phyloP scores from a whole-genome alignment of 1,140 invertebrate species.

The Lepidotrigona ventralis region DNA sequence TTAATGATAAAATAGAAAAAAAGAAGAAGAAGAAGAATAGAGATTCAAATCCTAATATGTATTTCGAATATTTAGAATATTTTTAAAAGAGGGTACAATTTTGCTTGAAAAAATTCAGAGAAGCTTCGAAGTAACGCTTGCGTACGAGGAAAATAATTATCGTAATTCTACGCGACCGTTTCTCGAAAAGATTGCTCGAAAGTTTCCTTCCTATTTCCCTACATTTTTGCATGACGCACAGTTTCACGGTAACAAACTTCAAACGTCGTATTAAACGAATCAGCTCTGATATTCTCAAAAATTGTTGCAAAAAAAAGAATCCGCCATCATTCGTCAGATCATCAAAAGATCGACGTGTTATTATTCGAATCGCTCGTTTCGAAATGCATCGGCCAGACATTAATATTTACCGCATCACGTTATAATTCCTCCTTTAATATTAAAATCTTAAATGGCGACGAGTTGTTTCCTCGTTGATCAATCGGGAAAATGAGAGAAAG shows the following conservation, averaged over 20 bases:
- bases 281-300: neutral
- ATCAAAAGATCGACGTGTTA: neutral
- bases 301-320: neutral
- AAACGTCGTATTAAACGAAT: neutral
- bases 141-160: neutral
- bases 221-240: neutral
- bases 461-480: neutral
- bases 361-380: neutral
- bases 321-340: neutral
- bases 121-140: neutral
- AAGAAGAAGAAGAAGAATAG: neutral
- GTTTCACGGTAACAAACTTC: neutral
- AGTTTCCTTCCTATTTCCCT: neutral
- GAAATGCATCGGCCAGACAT: neutral
- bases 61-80: no score
- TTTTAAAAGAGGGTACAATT: no score
- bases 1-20: neutral
- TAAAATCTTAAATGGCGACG: neutral
- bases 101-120: no score
- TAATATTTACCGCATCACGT: neutral
- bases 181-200: neutral
- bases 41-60: neutral
- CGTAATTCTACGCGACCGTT: neutral
- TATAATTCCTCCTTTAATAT: neutral
- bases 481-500: neutral